These are phyloP conservation scores for Cephus sareptanus DNA, from an alignment of 2,888 invertebrate genomes.

Conservation along the genomic window DNA sequence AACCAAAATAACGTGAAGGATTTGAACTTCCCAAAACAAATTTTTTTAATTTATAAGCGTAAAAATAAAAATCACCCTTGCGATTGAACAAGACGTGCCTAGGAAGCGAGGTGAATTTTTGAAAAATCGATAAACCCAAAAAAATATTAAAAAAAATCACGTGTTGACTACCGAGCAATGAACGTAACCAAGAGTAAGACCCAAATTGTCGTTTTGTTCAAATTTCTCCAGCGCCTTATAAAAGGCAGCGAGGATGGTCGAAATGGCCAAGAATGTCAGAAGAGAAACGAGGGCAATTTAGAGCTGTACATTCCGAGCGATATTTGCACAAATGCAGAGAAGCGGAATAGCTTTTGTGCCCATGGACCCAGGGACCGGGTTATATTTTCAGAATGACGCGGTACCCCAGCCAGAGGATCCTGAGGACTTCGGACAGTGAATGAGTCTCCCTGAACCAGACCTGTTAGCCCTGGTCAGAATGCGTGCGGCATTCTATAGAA, in stretches of 20 bases:
- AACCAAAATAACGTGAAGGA: no score
- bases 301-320: slow-evolving; percentile 21
- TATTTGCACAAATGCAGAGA: slow-evolving; percentile 40
- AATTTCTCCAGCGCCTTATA: not conserved
- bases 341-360: slow-evolving; percentile 9
- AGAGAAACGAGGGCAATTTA: slow-evolving; percentile 53
- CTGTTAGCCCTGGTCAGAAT: slow-evolving; percentile 22
- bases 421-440: slow-evolving; percentile 33
- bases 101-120: no score
- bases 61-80: no score
- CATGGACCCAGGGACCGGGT: slow-evolving; percentile 14
- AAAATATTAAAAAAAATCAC: no score
- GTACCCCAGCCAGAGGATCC: slow-evolving; percentile 15
- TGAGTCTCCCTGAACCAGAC: slow-evolving; percentile 22
- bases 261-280: slow-evolving; percentile 25
- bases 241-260: not conserved
- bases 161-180: no score
- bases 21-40: slow-evolving; percentile 13
- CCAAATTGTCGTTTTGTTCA: no score
- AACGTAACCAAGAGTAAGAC: no score
- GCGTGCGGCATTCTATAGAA: slow-evolving; percentile 21
- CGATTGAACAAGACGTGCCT: no score
- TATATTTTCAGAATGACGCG: slow-evolving; percentile 12
- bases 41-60: not conserved
- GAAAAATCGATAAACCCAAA: no score